A percentile compares a stretch with the other conserved stretches of the same genome.
Evolutionary conservation across 2,113 vertebrate genomes (phyloP).

Genomic region (Malaclemys terrapin): DNA sequence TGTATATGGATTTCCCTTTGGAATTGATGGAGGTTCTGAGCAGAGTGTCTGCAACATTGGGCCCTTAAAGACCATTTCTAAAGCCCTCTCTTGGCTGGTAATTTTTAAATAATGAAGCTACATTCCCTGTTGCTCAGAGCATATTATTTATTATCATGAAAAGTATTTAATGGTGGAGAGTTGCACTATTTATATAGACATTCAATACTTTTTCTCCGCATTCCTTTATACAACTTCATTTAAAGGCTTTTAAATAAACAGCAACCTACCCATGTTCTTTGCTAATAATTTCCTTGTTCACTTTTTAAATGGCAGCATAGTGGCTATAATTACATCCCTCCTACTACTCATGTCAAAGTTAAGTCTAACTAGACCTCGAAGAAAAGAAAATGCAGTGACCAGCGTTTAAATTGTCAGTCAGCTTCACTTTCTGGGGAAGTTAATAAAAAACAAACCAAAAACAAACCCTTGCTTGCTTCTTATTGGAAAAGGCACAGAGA

Average conservation of each 20-base stretch:
- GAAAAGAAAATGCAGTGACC: slow-evolving; percentile 36
- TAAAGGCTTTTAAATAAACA: slow-evolving; percentile 6
- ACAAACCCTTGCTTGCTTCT: background rate
- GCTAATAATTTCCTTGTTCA: slow-evolving; percentile 13
- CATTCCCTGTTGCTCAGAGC: background rate
- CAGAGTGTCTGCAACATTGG: background rate
- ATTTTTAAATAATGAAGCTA: slow-evolving; percentile 22
- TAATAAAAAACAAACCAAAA: background rate
- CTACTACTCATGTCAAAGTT: slow-evolving; percentile 20
- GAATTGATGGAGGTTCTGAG: background rate
- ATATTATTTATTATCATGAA: background rate
- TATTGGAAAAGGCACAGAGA: background rate
- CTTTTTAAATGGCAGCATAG: slow-evolving; percentile 1
- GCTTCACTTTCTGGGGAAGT: slow-evolving; percentile 5
- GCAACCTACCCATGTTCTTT: slow-evolving; percentile 6
- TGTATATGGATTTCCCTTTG: background rate
- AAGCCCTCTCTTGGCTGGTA: background rate
- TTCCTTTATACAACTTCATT: background rate
- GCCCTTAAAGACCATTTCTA: background rate
- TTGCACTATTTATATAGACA: background rate
- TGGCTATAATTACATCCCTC: background rate
- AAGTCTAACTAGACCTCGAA: slow-evolving; percentile 24
- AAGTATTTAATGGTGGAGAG: background rate
- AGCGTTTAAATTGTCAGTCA: background rate
- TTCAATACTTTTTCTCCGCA: background rate